These are phyloP conservation scores for Papilio xuthus DNA, from an alignment of 1,140 invertebrate genomes.

Conservation along the genomic window DNA sequence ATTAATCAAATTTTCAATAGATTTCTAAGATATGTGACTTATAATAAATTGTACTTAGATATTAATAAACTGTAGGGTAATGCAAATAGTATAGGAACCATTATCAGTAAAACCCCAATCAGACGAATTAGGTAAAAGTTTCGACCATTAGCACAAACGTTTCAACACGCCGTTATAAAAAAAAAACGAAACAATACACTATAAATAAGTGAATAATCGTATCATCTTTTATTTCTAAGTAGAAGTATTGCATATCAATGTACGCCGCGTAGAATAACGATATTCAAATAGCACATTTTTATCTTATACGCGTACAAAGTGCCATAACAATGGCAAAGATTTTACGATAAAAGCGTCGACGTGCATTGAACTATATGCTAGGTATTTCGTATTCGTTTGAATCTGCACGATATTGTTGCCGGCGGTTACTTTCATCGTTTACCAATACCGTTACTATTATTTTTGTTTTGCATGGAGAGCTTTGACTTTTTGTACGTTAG, in stretches of 20 bases:
- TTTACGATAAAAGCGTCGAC: conserved; percentile 38
- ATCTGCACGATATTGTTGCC: conserved; percentile 28
- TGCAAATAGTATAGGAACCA: too few relatives aligned
- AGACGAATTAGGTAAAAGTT: neutral
- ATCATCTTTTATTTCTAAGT: conserved; percentile 33
- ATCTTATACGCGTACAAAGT: conserved; percentile 43
- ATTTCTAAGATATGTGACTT: neutral
- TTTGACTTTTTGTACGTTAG: conserved; percentile 1
- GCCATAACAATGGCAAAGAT: conserved; percentile 45
- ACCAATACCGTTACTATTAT: conserved; percentile 15
- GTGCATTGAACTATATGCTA: conserved; percentile 23
- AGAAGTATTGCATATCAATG: conserved; percentile 42
- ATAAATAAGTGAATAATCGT: conserved; percentile 34
- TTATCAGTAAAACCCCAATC: too few relatives aligned
- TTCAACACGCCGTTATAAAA: neutral
- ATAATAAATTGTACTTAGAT: too few relatives aligned
- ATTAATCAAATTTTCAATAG: neutral
- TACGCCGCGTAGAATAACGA: conserved; percentile 41
- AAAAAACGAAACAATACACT: conserved; percentile 26
- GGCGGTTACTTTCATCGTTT: conserved; percentile 9
- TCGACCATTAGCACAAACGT: neutral
- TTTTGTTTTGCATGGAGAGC: conserved; percentile 17
- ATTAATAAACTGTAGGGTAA: too few relatives aligned
- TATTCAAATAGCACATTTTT: conserved; percentile 58
- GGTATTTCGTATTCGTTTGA: conserved; percentile 27